Base-by-base conservation (phyloP, 1,140 invertebrate genomes). In the Drosophila micromelanica region DNA sequence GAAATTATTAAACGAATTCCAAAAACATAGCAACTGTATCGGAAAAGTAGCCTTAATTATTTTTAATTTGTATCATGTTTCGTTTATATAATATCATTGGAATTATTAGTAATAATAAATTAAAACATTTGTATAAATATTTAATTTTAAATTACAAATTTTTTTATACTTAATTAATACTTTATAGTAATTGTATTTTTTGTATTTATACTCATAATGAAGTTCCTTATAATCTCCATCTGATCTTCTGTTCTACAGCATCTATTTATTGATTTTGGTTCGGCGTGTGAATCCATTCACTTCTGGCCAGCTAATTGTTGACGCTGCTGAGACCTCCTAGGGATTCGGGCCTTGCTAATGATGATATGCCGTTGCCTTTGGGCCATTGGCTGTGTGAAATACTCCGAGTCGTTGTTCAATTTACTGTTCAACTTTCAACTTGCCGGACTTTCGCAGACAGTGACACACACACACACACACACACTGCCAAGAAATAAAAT, bases 371-470 rank as follows among this genome's bases (percentile, higher is more conserved):
- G 59, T 67, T 32, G 70, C 45, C 63, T 54, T 67, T 32, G 55
- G 48, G 46, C 45, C 38, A 38, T 52, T 52, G 23, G 15, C 37
- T 17, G 17, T 17, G 17, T 17, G 17, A 17, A 17, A 17, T 1
- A 17, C 17, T 17, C 17, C 60, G 49, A 65, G 43, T 60, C 43
- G 61, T 69, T 64, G 64, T 62, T 68, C 48, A 64, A 42, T 68
- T 73, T 69, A 55, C 71, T 48, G 75, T 73, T 87, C 79, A 87
- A 87, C 82, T 87, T 87, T 87, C 84, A 87, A 87, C 82, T 87
- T 78, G 74, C 43, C 69, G 75, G 82, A 87, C 82, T 87, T 87
- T 87, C 84, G 84, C 84, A 84, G 82, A 72, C 78, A 87, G 75
- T 89, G 82, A 86, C 82, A 86, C 72, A 86, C 73, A 84, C 68